Evolutionary conservation across 2,888 invertebrate species (phyloP).

Genomic region (Chymomyza amoena): DNA sequence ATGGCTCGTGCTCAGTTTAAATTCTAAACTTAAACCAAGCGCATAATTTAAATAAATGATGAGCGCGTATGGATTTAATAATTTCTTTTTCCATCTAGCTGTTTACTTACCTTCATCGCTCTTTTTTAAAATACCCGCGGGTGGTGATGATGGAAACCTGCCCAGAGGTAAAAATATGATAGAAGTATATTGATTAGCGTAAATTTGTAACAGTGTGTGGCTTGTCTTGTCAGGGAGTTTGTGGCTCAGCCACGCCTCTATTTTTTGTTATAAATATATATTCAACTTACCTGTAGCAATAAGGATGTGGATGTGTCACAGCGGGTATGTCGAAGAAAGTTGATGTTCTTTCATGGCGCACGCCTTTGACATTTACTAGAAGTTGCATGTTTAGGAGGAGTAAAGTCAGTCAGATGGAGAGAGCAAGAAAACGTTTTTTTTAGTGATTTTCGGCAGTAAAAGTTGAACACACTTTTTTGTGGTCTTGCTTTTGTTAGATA

Average conservation of each 20-base stretch:
- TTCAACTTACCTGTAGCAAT: slow-evolving; percentile 78
- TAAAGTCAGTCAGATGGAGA: background rate
- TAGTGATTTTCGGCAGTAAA: slow-evolving; percentile 35
- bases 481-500: slow-evolving; percentile 64
- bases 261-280: background rate
- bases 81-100: slow-evolving; percentile 24
- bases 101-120: slow-evolving; percentile 76
- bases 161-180: slow-evolving; percentile 23
- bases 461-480: slow-evolving; percentile 24
- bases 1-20: slow-evolving; percentile 3
- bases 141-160: slow-evolving; percentile 77
- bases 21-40: slow-evolving; percentile 1
- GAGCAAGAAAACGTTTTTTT: slow-evolving; percentile 33
- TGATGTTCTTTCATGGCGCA: slow-evolving; percentile 79
- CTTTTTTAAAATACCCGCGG: slow-evolving; percentile 77
- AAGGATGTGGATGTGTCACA: slow-evolving; percentile 75
- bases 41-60: slow-evolving; percentile 74
- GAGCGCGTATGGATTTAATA: slow-evolving; percentile 50
- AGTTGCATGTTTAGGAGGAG: slow-evolving; percentile 28
- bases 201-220: slow-evolving; percentile 37
- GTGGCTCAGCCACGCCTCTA: background rate
- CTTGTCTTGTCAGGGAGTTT: slow-evolving; percentile 43
- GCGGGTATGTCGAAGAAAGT: slow-evolving; percentile 79
- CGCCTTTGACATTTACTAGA: slow-evolving; percentile 79
- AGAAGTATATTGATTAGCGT: slow-evolving; percentile 59